Percentiles rank a stretch among this genome's conserved stretches.
Evolutionary conservation across 2,113 vertebrate species (phyloP).

Genomic region (Coreoperca whiteheadi): DNA sequence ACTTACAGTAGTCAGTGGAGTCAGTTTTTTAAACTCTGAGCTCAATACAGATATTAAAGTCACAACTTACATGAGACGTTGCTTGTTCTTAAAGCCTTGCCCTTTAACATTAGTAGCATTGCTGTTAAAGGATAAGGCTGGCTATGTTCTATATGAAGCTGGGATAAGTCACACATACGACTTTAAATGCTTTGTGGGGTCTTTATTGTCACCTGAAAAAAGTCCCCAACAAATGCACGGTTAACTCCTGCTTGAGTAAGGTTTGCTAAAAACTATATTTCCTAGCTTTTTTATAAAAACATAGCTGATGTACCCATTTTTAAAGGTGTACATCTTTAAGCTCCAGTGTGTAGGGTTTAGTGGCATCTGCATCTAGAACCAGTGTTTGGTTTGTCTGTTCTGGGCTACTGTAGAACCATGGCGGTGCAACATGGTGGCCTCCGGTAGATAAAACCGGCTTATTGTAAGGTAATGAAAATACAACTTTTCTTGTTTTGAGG

Average conservation of each 20-base stretch:
- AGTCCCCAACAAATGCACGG: no score
- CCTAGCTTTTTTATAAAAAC: not conserved
- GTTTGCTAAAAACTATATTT: no score
- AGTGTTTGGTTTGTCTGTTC: no score
- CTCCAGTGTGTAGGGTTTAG: no score
- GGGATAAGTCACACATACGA: not conserved
- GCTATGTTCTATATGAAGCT: not conserved
- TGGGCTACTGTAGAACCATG: no score
- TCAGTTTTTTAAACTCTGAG: constrained; percentile 3
- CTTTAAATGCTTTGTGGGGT: not conserved
- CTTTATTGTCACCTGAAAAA: not conserved
- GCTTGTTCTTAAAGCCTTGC: not conserved
- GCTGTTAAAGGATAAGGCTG: not conserved
- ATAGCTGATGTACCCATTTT: not conserved
- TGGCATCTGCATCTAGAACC: no score
- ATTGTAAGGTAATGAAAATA: no score
- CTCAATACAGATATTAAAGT: constrained; percentile 34
- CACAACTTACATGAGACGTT: not conserved
- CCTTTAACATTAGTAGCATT: not conserved
- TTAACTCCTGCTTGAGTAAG: no score
- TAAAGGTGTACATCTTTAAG: not conserved
- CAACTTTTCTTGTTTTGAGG: no score
- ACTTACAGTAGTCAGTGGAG: not conserved
- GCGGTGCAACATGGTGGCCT: no score
- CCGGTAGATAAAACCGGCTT: no score